These are phyloP conservation scores for Ctenochaetus hawaiiensis DNA, from an alignment of 2,797 vertebrate species.

Conservation along the genomic window DNA sequence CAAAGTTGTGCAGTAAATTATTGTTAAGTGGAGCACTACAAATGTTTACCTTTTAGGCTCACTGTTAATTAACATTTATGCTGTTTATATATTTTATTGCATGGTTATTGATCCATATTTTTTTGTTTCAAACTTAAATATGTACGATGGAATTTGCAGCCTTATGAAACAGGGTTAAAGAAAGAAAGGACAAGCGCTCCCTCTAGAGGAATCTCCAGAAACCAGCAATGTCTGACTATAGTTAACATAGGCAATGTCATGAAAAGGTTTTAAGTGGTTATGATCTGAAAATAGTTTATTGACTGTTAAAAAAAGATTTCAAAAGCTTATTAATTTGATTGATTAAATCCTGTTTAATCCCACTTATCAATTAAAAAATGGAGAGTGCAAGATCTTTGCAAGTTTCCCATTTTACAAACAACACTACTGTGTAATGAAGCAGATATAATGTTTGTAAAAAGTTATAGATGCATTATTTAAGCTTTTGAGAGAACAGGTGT, in stretches of 20 bases:
- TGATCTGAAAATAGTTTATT: neutral
- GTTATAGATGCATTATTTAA: neutral
- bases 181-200: slow-evolving; percentile 46
- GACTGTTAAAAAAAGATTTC: neutral
- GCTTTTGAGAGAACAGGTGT: neutral
- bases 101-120: neutral
- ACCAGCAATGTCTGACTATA: neutral
- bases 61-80: neutral
- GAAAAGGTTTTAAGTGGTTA: neutral
- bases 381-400: too few relatives aligned
- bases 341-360: too few relatives aligned
- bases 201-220: slow-evolving; percentile 51
- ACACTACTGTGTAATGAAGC: neutral
- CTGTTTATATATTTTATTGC: neutral
- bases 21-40: neutral
- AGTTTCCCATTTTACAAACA: slow-evolving; percentile 1
- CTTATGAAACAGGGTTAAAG: neutral
- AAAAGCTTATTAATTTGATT: too few relatives aligned
- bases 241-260: neutral
- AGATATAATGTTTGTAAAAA: neutral
- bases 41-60: neutral
- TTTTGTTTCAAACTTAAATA: neutral
- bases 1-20: neutral
- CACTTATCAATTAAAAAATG: too few relatives aligned
- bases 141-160: neutral